Evolutionary conservation across 2,797 vertebrate genomes (phyloP).

Genomic region (Choloepus didactylus): DNA sequence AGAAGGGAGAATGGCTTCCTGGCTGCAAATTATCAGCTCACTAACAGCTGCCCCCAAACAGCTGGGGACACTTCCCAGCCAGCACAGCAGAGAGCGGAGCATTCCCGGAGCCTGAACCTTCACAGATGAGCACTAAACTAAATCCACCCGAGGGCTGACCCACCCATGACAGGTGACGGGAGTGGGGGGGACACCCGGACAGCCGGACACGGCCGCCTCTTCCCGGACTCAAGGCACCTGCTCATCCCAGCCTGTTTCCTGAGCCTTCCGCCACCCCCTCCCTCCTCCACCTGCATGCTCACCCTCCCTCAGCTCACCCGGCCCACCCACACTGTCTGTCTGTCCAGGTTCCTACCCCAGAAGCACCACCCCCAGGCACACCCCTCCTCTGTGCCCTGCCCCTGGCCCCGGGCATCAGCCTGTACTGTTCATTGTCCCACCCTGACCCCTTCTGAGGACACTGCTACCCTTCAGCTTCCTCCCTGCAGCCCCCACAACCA

Average conservation of each 20-base stretch:
- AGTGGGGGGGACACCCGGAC: too few species aligned
- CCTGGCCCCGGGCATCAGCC: accelerated
- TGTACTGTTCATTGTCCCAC: not conserved
- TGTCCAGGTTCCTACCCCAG: not conserved
- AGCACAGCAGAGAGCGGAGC: too few species aligned
- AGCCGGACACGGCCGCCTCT: too few species aligned
- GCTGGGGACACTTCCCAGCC: not conserved
- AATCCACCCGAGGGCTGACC: accelerated
- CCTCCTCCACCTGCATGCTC: not conserved
- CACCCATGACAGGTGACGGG: too few species aligned
- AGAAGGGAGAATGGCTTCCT: not conserved
- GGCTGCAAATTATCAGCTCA: slow-evolving; percentile 23
- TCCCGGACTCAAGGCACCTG: too few species aligned
- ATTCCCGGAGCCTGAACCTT: too few species aligned
- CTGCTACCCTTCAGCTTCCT: not conserved
- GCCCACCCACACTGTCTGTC: not conserved
- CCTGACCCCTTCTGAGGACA: not conserved
- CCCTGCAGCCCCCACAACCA: too few species aligned
- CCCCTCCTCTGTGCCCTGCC: too few species aligned
- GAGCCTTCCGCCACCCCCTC: not conserved
- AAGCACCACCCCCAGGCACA: not conserved
- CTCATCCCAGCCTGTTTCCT: not conserved
- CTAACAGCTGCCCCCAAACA: slow-evolving; percentile 40
- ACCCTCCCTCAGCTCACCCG: not conserved
- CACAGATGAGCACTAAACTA: not conserved